Evolutionary conservation across 1,140 invertebrate genomes (phyloP).

Genomic region (Rhysida immarginata): DNA sequence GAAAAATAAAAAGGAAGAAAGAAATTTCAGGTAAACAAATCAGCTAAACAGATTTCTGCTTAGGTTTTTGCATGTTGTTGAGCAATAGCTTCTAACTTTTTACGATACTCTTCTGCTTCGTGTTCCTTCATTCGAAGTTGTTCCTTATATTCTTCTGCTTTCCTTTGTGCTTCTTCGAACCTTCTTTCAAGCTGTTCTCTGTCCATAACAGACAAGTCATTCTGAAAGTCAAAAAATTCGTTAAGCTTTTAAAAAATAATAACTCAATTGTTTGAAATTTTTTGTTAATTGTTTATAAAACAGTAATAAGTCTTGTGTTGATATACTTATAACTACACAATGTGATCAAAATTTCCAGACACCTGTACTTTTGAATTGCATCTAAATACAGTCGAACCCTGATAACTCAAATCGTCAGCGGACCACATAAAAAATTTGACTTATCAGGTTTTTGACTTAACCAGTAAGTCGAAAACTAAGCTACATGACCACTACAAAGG

Average conservation of each 20-base stretch:
- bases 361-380: no score
- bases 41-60: no score
- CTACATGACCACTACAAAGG: no score
- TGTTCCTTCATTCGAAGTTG: slow-evolving; percentile 8
- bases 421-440: no score
- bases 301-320: background rate
- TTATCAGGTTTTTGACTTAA: no score
- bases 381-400: no score
- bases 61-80: slow-evolving; percentile 1
- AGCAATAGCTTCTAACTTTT: slow-evolving; percentile 6
- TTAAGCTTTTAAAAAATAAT: background rate
- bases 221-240: background rate
- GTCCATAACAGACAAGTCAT: background rate
- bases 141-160: slow-evolving; percentile 8
- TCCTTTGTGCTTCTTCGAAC: slow-evolving; percentile 7
- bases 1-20: no score
- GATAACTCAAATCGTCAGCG: no score
- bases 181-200: slow-evolving; percentile 3
- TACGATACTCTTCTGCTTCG: slow-evolving; percentile 8
- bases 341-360: no score
- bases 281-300: background rate
- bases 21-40: no score
- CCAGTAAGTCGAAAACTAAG: no score
- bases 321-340: background rate
- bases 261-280: no score